Base-by-base conservation (phyloP, 2,888 invertebrate species). In the Archips xylosteana region DNA sequence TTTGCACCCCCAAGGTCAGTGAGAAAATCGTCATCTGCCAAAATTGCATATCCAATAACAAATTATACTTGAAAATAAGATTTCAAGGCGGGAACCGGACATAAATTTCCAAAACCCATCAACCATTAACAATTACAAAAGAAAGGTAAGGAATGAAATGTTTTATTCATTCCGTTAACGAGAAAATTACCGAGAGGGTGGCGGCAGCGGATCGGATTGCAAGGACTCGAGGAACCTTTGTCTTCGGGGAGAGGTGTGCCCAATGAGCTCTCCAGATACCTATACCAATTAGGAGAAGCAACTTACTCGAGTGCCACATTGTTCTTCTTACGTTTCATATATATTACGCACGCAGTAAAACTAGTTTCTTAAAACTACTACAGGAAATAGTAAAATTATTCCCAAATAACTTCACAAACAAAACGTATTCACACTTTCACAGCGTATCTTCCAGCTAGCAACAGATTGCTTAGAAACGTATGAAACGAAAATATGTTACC, bases 121-220 rank as follows among this genome's bases (percentile, higher is more conserved):
- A 90, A 89, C 92, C 91, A 92, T 93, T 93, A 94, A 92, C 92
- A 92, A 92, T 93, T 92, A 92, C 90, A 92, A 92, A 93, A 92
- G 91, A 92, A 92, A 92, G 90, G 90, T 91, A 91, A 91, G 92
- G 90, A 92, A 93, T 93, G 89, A 92, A 94, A 94, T 94, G 93
- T 94, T 94, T 94, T 94, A 94, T 94, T 94, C 94, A 93, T 94
- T 90, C 89, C 89, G 90, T 92, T 94, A 94, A 93, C 93, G 92
- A 93, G 93, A 90, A 92, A 93, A 94, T 94, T 92, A 92, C 93
- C 88, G 91, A 90, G 91, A 90, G 92, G 87, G 89, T 87, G 86
- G 87, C 77, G 77, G 84, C 81, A 83, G 82, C 82, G 88, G 92
- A 93, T 94, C 92, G 90, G 90, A 93, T 93, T 93, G 93, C 93